phyloP scores from a whole-genome alignment of 2,797 vertebrate species.

The Stomatorhinus walkeri region DNA sequence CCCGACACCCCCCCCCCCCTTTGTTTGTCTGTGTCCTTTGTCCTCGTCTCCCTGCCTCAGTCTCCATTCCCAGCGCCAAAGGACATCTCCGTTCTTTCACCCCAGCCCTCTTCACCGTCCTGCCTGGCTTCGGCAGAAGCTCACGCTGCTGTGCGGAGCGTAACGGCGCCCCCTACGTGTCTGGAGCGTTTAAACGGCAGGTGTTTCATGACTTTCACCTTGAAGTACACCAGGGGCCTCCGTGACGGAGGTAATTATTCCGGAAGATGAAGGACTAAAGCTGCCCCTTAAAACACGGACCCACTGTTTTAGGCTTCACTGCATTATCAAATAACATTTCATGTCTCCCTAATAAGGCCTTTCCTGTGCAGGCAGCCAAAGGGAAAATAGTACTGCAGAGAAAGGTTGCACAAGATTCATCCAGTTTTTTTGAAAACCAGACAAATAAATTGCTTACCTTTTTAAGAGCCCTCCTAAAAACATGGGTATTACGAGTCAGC shows the following conservation, averaged over 20 bases:
- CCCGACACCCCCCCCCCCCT: not conserved
- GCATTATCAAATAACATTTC: slow-evolving; percentile 64
- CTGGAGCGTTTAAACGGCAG: slow-evolving; percentile 52
- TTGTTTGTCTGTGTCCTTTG: not conserved
- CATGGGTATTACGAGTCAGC: slow-evolving; percentile 42
- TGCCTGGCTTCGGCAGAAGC: not conserved
- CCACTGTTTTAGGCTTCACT: slow-evolving; percentile 61
- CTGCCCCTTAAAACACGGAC: slow-evolving; percentile 50
- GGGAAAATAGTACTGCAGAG: slow-evolving; percentile 57
- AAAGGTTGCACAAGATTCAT: slow-evolving; percentile 45
- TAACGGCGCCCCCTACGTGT: slow-evolving; percentile 33
- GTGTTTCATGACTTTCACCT: slow-evolving; percentile 42
- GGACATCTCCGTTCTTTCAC: not conserved
- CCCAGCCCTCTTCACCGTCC: not conserved
- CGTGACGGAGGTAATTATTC: slow-evolving; percentile 63
- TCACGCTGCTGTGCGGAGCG: not conserved
- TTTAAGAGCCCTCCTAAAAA: slow-evolving; percentile 47
- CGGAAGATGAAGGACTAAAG: slow-evolving; percentile 55
- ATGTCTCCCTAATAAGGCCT: slow-evolving; percentile 63
- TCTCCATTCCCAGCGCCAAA: not conserved
- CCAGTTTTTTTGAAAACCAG: slow-evolving; percentile 33
- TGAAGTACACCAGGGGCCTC: slow-evolving; percentile 22
- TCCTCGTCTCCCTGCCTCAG: not conserved
- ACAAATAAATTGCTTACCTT: slow-evolving; percentile 19
- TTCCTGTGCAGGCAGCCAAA: slow-evolving; percentile 58